A percentile compares a stretch with the other conserved stretches of the same genome.
phyloP scores from a whole-genome alignment of 2,797 vertebrate species.

The Limosa lapponica region DNA sequence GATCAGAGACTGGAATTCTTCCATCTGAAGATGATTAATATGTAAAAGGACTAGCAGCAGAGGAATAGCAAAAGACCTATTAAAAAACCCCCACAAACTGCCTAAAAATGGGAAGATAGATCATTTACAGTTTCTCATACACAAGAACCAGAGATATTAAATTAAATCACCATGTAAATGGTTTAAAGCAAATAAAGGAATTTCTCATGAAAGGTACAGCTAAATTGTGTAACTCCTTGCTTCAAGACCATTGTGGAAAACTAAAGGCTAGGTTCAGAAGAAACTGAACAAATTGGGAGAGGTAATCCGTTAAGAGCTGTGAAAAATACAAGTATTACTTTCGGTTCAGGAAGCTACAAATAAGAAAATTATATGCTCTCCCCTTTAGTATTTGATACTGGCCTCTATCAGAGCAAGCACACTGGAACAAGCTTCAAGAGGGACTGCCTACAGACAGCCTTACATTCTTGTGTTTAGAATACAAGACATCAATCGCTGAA shows the following conservation, averaged over 20 bases:
- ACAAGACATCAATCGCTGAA: not conserved
- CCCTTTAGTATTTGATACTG: not conserved
- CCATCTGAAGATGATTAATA: not conserved
- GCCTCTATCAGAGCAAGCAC: not conserved
- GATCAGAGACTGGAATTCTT: not conserved
- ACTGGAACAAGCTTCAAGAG: not conserved
- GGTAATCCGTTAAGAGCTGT: not conserved
- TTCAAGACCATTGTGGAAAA: not conserved
- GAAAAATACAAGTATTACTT: not conserved
- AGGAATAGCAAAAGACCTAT: not conserved
- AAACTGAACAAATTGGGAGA: not conserved
- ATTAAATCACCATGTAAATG: not conserved
- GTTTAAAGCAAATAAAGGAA: not conserved
- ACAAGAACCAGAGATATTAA: not conserved
- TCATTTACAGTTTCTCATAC: not conserved
- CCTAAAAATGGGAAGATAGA: not conserved
- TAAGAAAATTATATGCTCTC: not conserved
- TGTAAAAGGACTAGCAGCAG: not conserved
- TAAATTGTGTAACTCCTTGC: not conserved
- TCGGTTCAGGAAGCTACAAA: not conserved
- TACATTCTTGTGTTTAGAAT: not conserved
- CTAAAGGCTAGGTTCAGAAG: not conserved
- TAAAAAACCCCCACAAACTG: not conserved
- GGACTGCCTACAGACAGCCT: accelerated
- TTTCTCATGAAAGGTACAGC: not conserved